Conservation (phyloP, 2,797 vertebrate species). For the Brachymystax lenok region DNA sequence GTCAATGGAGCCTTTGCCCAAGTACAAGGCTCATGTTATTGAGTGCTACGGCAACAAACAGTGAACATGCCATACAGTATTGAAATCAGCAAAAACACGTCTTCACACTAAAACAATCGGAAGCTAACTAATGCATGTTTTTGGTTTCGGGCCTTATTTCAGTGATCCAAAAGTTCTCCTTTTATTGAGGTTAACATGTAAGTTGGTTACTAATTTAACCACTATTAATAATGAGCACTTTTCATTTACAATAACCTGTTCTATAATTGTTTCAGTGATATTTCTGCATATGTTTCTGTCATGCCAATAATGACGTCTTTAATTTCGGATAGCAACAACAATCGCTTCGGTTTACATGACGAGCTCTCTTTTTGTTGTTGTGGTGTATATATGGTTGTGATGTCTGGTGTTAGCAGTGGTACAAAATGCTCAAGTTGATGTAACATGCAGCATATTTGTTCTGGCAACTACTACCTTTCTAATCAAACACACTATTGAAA, state of each 20-base stretch:
- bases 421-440: background rate
- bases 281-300: background rate
- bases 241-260: background rate
- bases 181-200: no score
- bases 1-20: background rate
- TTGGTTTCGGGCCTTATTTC: background rate
- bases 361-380: background rate
- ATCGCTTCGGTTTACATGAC: background rate
- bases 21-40: background rate
- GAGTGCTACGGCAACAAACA: background rate
- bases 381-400: background rate
- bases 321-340: background rate
- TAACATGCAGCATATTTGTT: background rate
- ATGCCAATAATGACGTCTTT: background rate
- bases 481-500: background rate
- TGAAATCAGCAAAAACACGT: background rate
- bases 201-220: background rate
- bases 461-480: background rate
- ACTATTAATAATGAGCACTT: background rate
- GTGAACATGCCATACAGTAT: background rate
- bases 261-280: background rate
- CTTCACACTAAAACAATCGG: background rate
- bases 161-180: no score
- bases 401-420: background rate
- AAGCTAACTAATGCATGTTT: constrained; percentile 2